Percentiles rank a stretch among this genome's conserved stretches.
phyloP scores from a whole-genome alignment of 2,113 vertebrate species.

The Nycticorax nycticorax region DNA sequence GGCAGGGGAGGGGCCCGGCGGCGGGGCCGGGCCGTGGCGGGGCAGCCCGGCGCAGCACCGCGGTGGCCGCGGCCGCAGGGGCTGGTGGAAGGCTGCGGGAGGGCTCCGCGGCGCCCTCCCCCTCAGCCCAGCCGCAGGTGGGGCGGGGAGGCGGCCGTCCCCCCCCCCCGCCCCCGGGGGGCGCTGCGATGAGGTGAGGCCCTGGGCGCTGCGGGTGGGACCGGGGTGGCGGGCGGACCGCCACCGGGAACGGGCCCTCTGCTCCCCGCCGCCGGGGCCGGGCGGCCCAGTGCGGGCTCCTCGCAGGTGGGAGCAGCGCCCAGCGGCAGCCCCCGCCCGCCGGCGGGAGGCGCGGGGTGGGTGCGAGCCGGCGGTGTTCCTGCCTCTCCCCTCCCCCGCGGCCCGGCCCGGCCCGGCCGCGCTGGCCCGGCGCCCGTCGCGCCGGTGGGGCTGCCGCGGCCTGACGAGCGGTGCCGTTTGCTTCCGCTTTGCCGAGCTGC shows the following conservation, averaged over 20 bases:
- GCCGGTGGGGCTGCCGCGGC: background rate
- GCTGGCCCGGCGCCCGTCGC: background rate
- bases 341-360: background rate
- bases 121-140: background rate
- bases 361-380: background rate
- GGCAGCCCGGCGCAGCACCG: background rate
- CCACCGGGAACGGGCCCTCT: background rate
- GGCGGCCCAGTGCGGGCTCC: background rate
- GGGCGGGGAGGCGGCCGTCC: background rate
- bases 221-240: background rate
- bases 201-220: background rate
- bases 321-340: background rate
- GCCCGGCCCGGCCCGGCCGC: background rate
- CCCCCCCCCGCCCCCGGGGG: background rate
- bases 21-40: background rate
- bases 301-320: background rate
- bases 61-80: background rate
- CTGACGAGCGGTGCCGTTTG: background rate
- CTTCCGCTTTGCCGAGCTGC: background rate
- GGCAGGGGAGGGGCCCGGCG: background rate
- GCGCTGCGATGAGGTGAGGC: background rate
- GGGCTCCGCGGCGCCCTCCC: background rate
- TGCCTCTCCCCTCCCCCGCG: background rate
- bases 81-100: background rate
- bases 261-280: background rate